A percentile compares a stretch with the other conserved stretches of the same genome.
These are phyloP conservation scores for Papilio elwesi DNA, from an alignment of 2,888 invertebrate species.

Conservation along the genomic window DNA sequence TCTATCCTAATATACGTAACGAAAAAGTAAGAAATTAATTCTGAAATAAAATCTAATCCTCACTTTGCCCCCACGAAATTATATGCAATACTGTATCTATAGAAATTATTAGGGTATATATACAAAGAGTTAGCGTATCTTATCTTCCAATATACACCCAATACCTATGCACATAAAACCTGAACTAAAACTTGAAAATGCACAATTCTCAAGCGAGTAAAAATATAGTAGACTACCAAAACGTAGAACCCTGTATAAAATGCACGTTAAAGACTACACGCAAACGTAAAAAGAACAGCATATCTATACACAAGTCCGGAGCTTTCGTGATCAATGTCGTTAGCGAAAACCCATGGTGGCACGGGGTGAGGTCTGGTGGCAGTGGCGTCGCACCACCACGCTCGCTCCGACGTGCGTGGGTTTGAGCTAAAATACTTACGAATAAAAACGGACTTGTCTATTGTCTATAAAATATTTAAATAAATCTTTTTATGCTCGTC, in stretches of 20 bases:
- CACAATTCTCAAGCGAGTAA: not conserved
- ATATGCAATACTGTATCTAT: no score
- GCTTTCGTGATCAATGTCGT: constrained; percentile 51
- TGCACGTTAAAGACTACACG: constrained; percentile 10
- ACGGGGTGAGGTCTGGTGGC: constrained; percentile 57
- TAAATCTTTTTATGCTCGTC: not conserved
- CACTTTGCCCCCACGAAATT: no score
- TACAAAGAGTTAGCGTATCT: no score
- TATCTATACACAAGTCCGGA: constrained; percentile 44
- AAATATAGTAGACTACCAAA: not conserved
- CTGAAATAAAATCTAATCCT: no score
- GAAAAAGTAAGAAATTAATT: no score
- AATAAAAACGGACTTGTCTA: not conserved
- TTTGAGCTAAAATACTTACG: constrained; percentile 30
- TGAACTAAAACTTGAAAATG: not conserved
- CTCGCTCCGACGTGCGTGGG: constrained; percentile 65
- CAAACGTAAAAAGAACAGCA: constrained; percentile 18
- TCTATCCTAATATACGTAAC: no score
- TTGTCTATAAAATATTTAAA: not conserved
- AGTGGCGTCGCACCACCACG: constrained; percentile 74
- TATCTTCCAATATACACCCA: no score
- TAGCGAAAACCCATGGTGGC: constrained; percentile 46
- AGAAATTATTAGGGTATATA: no score
- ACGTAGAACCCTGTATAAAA: not conserved
- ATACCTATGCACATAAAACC: no score